phyloP scores from a whole-genome alignment of 1,140 invertebrate genomes.

The Bombyx mandarina region DNA sequence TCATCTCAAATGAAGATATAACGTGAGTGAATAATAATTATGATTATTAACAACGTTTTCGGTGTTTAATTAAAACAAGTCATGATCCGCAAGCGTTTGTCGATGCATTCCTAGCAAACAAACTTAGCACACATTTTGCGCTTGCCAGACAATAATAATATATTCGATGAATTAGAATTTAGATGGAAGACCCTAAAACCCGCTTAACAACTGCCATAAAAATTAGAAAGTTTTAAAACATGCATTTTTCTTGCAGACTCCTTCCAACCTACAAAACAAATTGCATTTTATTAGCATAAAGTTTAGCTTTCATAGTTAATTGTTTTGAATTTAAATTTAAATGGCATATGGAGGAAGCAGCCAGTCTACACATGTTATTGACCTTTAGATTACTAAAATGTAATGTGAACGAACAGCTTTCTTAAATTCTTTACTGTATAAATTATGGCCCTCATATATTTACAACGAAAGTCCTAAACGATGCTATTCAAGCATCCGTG shows the following conservation, averaged over 20 bases:
- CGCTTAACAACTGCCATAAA: conserved; percentile 55
- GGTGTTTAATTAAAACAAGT: no score
- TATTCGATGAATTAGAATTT: no score
- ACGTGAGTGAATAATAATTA: no score
- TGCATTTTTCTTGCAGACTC: conserved; percentile 56
- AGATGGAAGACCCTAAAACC: conserved; percentile 56
- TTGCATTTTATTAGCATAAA: conserved; percentile 68
- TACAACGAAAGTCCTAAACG: no score
- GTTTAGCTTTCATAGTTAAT: conserved; percentile 41
- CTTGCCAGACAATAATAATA: no score
- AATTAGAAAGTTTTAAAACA: conserved; percentile 66
- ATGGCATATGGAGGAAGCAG: conserved; percentile 24
- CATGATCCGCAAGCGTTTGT: not conserved
- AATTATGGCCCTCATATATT: no score
- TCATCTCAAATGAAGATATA: no score
- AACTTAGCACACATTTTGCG: not conserved
- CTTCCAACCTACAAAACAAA: conserved; percentile 64
- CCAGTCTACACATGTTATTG: conserved; percentile 24
- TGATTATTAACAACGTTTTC: no score
- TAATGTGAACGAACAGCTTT: conserved; percentile 5
- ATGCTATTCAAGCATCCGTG: no score
- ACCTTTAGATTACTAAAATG: conserved; percentile 23
- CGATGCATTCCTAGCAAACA: conserved; percentile 8
- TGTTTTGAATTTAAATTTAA: conserved; percentile 17
- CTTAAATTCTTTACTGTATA: no score